Base-by-base conservation (phyloP, 2,888 invertebrate genomes). In the Spodoptera exigua region DNA sequence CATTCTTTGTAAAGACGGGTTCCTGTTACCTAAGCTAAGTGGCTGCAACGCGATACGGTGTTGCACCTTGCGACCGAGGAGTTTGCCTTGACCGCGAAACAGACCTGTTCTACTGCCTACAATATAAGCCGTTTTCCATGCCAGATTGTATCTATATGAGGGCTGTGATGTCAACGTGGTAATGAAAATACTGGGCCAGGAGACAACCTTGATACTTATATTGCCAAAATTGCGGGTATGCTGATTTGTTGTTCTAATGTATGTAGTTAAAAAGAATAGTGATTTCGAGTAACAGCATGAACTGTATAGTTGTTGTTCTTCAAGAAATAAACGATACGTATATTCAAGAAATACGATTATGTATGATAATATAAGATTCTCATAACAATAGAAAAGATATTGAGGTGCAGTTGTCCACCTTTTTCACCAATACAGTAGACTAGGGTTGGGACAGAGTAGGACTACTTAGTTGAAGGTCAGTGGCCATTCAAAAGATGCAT, bases 41-140 rank as follows among this genome's bases (percentile, higher is more conserved):
- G 47, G 61, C 65, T 79, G 82, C 76, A 81, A 85, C 66, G 60
- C 61, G 85, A 85, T 81, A 83, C 66, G 74, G 68, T 61, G 61
- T 71, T 73, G 78, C 81, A 77, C 80, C 77, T 79, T 78, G 80
- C 70, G 64, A 49, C 44, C 47, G 76, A 47, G 45, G 63, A 56
- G 64, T 61, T 88, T 65, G 84, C 89, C 89, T 89, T 89, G 89
- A 84, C 89, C 89, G 86, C 80, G 81, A 81, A 76, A 68, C 51
- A 61, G 76, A 81, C 83, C 79, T 61, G 83, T 79, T 80, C 56
- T 63, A 41, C 65, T 36, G 40, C 48, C 43, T 52, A 44, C 48
- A 35, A 45, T 54, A 56, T 54, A 58, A 59, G 57, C 47, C 17
- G 68, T 49, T 75, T 62, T 47, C 44, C 45, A 66, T 58, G 46